Conservation (phyloP, 2,888 invertebrate species). For the Malthinus flaveolus region DNA sequence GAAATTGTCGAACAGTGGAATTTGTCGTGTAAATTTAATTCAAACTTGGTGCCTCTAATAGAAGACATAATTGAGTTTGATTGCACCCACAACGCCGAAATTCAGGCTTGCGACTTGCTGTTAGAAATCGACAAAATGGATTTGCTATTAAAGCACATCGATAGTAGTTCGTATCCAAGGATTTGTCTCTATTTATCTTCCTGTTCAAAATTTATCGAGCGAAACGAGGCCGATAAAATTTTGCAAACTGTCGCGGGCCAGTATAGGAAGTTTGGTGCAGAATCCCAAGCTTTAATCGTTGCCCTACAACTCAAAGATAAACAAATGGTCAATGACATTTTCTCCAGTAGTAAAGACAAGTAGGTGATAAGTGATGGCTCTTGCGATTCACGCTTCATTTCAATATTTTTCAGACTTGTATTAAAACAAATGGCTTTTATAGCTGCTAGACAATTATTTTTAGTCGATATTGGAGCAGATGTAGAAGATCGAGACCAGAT, state of each 20-base stretch:
- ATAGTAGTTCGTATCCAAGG: conserved; percentile 84
- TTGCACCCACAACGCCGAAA: conserved; percentile 97
- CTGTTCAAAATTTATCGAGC: conserved; percentile 95
- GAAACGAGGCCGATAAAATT: conserved; percentile 82
- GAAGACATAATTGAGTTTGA: conserved; percentile 91
- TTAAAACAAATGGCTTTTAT: conserved; percentile 96
- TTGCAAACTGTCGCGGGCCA: conserved; percentile 77
- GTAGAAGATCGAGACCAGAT: conserved; percentile 71
- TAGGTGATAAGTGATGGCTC: conserved; percentile 55
- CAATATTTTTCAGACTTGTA: conserved; percentile 63
- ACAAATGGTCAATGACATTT: conserved; percentile 79
- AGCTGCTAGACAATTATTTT: conserved; percentile 92
- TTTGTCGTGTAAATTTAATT: conserved; percentile 53
- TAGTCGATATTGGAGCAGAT: conserved; percentile 83
- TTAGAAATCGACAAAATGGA: conserved; percentile 96
- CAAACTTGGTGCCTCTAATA: conserved; percentile 74
- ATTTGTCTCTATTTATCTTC: conserved; percentile 88
- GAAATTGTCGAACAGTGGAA: conserved; percentile 88
- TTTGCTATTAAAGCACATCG: conserved; percentile 83
- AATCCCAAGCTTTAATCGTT: conserved; percentile 85
- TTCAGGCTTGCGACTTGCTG: conserved; percentile 96
- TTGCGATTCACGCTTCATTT: neutral
- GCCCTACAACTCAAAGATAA: conserved; percentile 89
- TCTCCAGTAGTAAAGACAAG: conserved; percentile 81
- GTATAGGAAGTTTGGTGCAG: conserved; percentile 85